Base-by-base conservation (phyloP, 1,140 invertebrate species). In the Pentalonia nigronervosa region DNA sequence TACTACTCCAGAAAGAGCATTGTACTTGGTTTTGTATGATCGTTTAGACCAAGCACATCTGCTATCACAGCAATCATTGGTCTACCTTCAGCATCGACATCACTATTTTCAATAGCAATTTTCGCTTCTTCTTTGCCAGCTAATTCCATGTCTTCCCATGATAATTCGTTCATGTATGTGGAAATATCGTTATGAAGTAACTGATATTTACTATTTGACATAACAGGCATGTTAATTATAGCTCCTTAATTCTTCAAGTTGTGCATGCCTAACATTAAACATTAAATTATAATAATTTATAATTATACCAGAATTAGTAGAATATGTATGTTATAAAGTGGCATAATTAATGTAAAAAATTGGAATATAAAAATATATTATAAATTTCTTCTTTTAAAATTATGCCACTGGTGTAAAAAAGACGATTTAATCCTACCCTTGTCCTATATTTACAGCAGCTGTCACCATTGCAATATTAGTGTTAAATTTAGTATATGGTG, bases 11-110 rank as follows among this genome's bases (percentile, higher is more conserved):
- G 94, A 95, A 23, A 94, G 84, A 17, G 94, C 94, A 90, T 94
- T 94, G 91, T 94, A 94, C 90, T 94, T 94, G 30, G 67, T 88
- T 56, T 94, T 94, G 89, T 95, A 95, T 0, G 94, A 95, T 90
- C 95, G 81, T 88, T 95, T 95, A 30, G 45, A 90, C 94, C 94
- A 95, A 84, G 87, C 60, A 30, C 95, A 94, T 94, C 25, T 91
- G 48, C 9, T 94, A 94, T 45, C 94, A n/a, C n/a, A n/a, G n/a
- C n/a, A n/a, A n/a, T n/a, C n/a, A n/a, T n/a, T n/a, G n/a, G n/a
- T n/a, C n/a, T 94, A 36, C 94, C 94, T 92, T 94, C 92, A 9
- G 25, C 60, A 84, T 76, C 67, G n/a, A n/a, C n/a, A n/a, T n/a
- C n/a, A n/a, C n/a, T n/a, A n/a, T n/a, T n/a, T n/a, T n/a, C n/a